Percentiles rank a stretch among this genome's conserved stretches.
phyloP scores from a whole-genome alignment of 2,888 invertebrate species.

The Callosobruchus maculatus region DNA sequence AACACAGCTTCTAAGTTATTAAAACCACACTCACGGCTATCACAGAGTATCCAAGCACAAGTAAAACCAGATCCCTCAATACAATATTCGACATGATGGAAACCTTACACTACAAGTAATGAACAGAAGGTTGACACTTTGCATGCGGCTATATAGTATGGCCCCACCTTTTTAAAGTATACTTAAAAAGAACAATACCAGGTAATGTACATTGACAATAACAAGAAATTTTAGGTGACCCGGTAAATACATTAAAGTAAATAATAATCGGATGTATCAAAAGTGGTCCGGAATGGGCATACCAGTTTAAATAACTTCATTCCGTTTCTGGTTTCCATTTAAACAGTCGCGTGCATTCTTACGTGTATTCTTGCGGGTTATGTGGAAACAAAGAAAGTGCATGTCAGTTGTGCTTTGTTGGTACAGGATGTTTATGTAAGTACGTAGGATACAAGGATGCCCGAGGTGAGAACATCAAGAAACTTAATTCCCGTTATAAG shows the following conservation, averaged over 20 bases:
- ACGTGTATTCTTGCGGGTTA: not conserved
- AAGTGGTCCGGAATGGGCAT: slow-evolving; percentile 9
- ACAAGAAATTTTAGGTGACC: slow-evolving; percentile 5
- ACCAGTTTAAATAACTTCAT: not conserved
- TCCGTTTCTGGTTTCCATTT: not conserved
- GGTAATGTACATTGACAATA: not conserved
- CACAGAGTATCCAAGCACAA: not conserved
- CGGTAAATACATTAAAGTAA: slow-evolving; percentile 4
- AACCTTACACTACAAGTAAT: not conserved
- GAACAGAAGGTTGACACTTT: not conserved
- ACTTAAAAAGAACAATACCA: slow-evolving; percentile 2
- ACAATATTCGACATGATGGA: not conserved
- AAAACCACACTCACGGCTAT: not conserved
- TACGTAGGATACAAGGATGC: too few species aligned
- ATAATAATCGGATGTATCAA: slow-evolving; percentile 5
- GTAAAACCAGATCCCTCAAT: not conserved
- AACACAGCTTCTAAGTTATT: too few species aligned
- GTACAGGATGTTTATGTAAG: too few species aligned
- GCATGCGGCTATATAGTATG: not conserved
- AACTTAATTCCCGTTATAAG: too few species aligned
- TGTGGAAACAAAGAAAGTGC: not conserved
- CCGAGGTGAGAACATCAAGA: too few species aligned
- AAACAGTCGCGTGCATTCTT: not conserved
- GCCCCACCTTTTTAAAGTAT: slow-evolving; percentile 7
- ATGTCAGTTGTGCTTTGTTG: too few species aligned